Percentiles rank a stretch among this genome's conserved stretches.
Evolutionary conservation across 2,113 vertebrate species (phyloP).

Genomic region (Eptesicus fuscus): DNA sequence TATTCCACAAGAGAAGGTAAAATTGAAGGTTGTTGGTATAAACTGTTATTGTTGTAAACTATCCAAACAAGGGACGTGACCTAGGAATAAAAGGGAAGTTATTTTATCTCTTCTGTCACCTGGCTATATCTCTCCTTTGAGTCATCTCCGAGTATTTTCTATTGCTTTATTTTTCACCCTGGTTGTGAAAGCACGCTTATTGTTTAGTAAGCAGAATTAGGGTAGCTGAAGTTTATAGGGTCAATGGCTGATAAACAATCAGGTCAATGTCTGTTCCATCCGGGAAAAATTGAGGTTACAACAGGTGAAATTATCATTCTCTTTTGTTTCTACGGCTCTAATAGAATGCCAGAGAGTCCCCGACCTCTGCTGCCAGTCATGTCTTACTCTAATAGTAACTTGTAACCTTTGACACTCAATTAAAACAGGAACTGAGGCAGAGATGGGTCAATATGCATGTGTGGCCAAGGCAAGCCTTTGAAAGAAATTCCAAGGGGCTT

Average conservation of each 20-base stretch:
- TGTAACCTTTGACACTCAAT: slow-evolving; percentile 81
- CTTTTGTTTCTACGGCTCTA: slow-evolving; percentile 81
- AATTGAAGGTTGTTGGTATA: slow-evolving; percentile 67
- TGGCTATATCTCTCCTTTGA: slow-evolving; percentile 71
- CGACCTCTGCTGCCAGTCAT: slow-evolving; percentile 80
- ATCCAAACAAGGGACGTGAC: slow-evolving; percentile 68
- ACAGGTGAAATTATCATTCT: slow-evolving; percentile 85
- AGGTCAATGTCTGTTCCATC: slow-evolving; percentile 82
- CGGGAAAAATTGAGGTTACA: slow-evolving; percentile 85
- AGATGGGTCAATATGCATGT: slow-evolving; percentile 78
- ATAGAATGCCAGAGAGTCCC: slow-evolving; percentile 80
- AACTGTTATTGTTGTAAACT: slow-evolving; percentile 58
- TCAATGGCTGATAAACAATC: slow-evolving; percentile 82
- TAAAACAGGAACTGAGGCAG: slow-evolving; percentile 83
- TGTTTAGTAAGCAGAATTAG: slow-evolving; percentile 83
- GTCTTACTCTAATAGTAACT: slow-evolving; percentile 81
- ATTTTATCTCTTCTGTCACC: slow-evolving; percentile 79
- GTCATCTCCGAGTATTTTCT: slow-evolving; percentile 63
- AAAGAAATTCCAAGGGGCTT: slow-evolving; percentile 72
- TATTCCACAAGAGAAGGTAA: slow-evolving; percentile 64
- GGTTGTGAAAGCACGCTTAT: slow-evolving; percentile 72
- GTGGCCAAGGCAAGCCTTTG: slow-evolving; percentile 60
- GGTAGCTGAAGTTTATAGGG: slow-evolving; percentile 80
- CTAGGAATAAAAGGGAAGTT: slow-evolving; percentile 56
- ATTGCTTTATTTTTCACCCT: slow-evolving; percentile 75